These are phyloP conservation scores for Magallana ariakensis DNA, from an alignment of 1,140 invertebrate species.

Conservation along the genomic window DNA sequence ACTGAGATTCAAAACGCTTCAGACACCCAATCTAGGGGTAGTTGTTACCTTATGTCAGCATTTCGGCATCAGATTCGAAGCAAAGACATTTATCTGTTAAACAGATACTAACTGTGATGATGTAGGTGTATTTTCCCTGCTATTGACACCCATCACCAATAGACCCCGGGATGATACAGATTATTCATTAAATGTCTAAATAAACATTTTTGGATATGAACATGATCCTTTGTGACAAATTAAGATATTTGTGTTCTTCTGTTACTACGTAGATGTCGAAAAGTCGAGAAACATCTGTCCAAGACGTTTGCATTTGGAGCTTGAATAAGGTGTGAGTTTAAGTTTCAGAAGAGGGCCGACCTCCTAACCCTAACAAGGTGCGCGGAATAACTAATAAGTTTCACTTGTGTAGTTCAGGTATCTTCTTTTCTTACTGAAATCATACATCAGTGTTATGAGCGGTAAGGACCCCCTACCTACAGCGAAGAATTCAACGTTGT, in stretches of 20 bases:
- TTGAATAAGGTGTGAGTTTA: not conserved
- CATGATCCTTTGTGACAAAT: too few relatives aligned
- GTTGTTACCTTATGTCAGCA: not conserved
- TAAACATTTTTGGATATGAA: too few relatives aligned
- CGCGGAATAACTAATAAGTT: not conserved
- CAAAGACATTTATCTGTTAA: not conserved
- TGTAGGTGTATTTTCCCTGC: not conserved
- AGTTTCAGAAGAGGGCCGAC: not conserved
- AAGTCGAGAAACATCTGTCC: not conserved
- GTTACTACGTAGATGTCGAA: too few relatives aligned
- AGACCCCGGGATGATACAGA: not conserved
- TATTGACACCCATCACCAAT: not conserved
- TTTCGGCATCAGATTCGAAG: not conserved
- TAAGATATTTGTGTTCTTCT: too few relatives aligned
- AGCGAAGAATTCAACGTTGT: slow-evolving; percentile 4
- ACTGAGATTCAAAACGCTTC: not conserved
- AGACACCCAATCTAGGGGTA: not conserved
- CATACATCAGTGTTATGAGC: not conserved
- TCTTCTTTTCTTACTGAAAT: not conserved
- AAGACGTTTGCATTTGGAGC: not conserved
- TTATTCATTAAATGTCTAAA: too few relatives aligned
- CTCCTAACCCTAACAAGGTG: slow-evolving; percentile 8
- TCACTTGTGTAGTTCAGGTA: not conserved
- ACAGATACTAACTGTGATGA: not conserved
- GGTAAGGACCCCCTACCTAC: not conserved